These are phyloP conservation scores for Centroberyx gerrardi DNA, from an alignment of 2,797 vertebrate species.

Conservation along the genomic window DNA sequence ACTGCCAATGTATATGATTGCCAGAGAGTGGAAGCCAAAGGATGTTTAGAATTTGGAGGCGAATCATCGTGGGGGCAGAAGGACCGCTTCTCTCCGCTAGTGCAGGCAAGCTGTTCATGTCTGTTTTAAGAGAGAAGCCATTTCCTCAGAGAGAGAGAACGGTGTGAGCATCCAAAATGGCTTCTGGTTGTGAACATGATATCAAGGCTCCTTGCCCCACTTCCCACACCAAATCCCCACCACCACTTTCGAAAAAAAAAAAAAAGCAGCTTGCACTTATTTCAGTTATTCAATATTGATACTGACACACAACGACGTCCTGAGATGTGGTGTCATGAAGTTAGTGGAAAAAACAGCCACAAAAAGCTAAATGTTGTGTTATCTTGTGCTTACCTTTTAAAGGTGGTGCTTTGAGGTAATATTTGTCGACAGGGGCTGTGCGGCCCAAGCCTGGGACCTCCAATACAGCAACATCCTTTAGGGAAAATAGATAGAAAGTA, in stretches of 20 bases:
- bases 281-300: constrained; percentile 81
- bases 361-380: constrained; percentile 74
- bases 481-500: constrained; percentile 64
- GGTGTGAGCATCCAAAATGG: constrained; percentile 51
- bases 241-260: constrained; percentile 71
- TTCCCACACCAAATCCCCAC: constrained; percentile 66
- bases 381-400: constrained; percentile 72
- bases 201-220: constrained; percentile 64
- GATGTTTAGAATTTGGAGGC: constrained; percentile 44
- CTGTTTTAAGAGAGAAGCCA: constrained; percentile 40
- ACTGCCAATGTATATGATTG: constrained; percentile 84
- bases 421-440: constrained; percentile 86
- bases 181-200: constrained; percentile 68
- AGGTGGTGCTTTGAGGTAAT: constrained; percentile 71
- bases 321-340: constrained; percentile 79
- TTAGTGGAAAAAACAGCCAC: constrained; percentile 66
- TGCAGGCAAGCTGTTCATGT: constrained; percentile 36
- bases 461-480: constrained; percentile 72
- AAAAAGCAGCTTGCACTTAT: constrained; percentile 88
- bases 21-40: constrained; percentile 74
- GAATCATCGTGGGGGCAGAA: neutral
- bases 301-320: constrained; percentile 78
- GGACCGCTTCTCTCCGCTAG: constrained; percentile 27
- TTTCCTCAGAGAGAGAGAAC: constrained; percentile 38
- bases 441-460: constrained; percentile 86